Conservation (phyloP, 2,888 invertebrate genomes). For the Balanococcus diminutus region DNA sequence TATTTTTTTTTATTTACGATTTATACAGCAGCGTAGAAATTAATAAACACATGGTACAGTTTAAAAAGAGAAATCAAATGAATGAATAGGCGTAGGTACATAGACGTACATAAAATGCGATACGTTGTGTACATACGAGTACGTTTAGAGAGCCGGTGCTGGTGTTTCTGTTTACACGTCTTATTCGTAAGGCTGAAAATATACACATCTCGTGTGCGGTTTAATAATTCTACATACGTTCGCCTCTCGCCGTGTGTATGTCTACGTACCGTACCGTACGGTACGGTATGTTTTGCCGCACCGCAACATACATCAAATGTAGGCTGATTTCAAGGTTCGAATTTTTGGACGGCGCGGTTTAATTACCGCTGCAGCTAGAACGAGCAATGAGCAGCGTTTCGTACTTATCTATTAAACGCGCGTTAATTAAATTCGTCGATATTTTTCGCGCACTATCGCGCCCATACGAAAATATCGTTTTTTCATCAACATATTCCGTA, state of each 20-base stretch:
- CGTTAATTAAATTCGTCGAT: background rate
- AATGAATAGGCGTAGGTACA: background rate
- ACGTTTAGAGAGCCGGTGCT: background rate
- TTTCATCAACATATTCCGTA: background rate
- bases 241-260: too few relatives aligned
- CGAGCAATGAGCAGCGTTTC: background rate
- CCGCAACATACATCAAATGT: background rate
- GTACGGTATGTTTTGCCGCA: background rate
- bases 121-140: too few relatives aligned
- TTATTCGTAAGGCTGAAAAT: conserved; percentile 1
- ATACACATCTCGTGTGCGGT: background rate
- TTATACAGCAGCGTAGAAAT: background rate
- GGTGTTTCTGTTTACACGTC: background rate
- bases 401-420: background rate
- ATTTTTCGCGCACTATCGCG: background rate
- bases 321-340: background rate
- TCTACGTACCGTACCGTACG: background rate
- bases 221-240: background rate
- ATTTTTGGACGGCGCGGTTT: background rate
- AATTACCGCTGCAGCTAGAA: background rate
- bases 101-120: too few relatives aligned
- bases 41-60: background rate
- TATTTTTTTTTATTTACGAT: background rate
- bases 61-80: background rate
- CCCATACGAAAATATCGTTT: background rate